phyloP scores from a whole-genome alignment of 1,140 invertebrate species.

The Drosophila kurseongensis region DNA sequence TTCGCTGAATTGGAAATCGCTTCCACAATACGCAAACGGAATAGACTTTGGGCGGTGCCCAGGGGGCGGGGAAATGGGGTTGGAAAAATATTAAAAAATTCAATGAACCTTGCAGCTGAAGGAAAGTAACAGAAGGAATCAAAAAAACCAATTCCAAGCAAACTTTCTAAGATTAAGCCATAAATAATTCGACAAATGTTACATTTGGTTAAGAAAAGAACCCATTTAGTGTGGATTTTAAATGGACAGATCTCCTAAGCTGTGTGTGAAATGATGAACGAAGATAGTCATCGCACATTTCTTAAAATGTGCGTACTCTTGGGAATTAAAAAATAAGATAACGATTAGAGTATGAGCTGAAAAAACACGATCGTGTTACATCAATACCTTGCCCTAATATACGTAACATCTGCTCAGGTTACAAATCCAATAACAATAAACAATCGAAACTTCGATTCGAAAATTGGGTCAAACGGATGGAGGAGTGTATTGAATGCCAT shows the following conservation, averaged over 20 bases:
- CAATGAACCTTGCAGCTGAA: conserved; percentile 37
- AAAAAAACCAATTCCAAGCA: conserved; percentile 18
- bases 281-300: too few relatives aligned
- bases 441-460: too few relatives aligned
- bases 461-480: too few relatives aligned
- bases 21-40: conserved; percentile 40
- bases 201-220: conserved; percentile 29
- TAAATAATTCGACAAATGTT: conserved; percentile 51
- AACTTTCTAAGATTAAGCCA: conserved; percentile 48
- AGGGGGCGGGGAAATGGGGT: conserved; percentile 3
- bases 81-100: conserved; percentile 49
- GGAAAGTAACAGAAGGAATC: conserved; percentile 8
- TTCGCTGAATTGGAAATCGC: conserved; percentile 55
- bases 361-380: too few relatives aligned
- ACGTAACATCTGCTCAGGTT: too few relatives aligned
- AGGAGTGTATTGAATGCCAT: too few relatives aligned
- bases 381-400: too few relatives aligned
- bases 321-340: too few relatives aligned
- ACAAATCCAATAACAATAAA: too few relatives aligned
- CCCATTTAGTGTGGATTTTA: conserved; percentile 14
- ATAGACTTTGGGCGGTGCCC: conserved; percentile 1
- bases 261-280: background rate
- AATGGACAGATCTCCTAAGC: conserved; percentile 6
- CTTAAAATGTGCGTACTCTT: too few relatives aligned
- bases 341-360: too few relatives aligned